These are phyloP conservation scores for Danio aesculapii DNA, from an alignment of 2,797 vertebrate species.

Conservation along the genomic window DNA sequence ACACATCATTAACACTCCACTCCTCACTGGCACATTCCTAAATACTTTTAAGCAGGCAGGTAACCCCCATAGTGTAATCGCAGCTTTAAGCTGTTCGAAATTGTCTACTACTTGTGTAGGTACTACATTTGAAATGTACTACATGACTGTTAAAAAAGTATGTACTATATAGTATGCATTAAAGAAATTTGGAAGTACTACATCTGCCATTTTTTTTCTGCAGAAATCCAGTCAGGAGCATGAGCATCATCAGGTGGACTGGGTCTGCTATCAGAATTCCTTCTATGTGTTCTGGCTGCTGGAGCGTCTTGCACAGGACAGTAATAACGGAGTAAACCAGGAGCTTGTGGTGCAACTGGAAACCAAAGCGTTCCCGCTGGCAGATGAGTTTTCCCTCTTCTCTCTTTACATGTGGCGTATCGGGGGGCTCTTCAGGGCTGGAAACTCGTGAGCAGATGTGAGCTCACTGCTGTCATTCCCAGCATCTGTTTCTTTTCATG, in stretches of 20 bases:
- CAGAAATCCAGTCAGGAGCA: slow-evolving; percentile 52
- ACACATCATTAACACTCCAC: no score
- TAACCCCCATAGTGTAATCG: no score
- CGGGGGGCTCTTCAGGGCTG: slow-evolving; percentile 74
- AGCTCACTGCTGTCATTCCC: not conserved
- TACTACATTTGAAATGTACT: no score
- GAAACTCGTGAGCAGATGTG: not conserved
- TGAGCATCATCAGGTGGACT: slow-evolving; percentile 43
- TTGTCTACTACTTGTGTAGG: no score
- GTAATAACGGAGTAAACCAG: slow-evolving; percentile 40
- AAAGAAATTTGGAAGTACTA: no score
- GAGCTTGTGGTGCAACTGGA: slow-evolving; percentile 79
- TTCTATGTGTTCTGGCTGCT: slow-evolving; percentile 81
- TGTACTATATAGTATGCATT: no score
- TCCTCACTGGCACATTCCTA: no score
- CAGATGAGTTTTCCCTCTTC: slow-evolving; percentile 89
- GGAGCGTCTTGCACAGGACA: slow-evolving; percentile 82
- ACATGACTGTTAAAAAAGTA: no score
- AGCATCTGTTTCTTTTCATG: not conserved
- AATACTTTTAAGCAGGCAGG: no score
- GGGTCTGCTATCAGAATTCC: slow-evolving; percentile 83
- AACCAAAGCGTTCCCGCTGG: slow-evolving; percentile 78
- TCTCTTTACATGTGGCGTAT: slow-evolving; percentile 88
- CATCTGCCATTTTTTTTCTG: no score
- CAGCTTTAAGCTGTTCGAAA: no score